Percentiles rank a stretch among this genome's conserved stretches.
phyloP scores from a whole-genome alignment of 1,140 invertebrate genomes.

The Anagrus nilaparvatae region DNA sequence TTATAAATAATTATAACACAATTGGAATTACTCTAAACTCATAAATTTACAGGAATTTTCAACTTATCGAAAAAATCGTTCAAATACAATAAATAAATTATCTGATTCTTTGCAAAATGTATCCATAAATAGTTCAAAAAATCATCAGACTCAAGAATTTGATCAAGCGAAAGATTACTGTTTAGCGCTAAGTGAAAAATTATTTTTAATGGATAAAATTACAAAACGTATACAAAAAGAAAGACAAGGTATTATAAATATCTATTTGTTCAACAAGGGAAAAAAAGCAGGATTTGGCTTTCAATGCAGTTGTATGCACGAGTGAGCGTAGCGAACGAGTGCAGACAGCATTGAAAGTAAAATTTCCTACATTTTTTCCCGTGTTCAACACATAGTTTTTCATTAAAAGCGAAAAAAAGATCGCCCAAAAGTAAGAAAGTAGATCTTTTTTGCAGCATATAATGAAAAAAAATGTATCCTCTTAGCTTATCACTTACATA shows the following conservation, averaged over 20 bases:
- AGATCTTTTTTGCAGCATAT: no score
- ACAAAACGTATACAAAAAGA: conserved; percentile 59
- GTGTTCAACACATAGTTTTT: no score
- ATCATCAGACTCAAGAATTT: conserved; percentile 54
- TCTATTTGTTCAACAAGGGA: no score
- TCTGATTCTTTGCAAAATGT: conserved; percentile 53
- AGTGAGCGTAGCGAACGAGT: no score
- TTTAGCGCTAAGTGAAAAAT: conserved; percentile 51
- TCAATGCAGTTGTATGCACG: no score
- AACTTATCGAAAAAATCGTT: conserved; percentile 51
- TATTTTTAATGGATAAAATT: conserved; percentile 55
- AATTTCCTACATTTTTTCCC: no score
- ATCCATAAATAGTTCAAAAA: conserved; percentile 44
- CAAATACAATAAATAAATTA: conserved; percentile 46
- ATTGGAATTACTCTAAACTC: background rate
- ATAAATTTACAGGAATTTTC: conserved; percentile 50
- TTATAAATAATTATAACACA: conserved; percentile 2
- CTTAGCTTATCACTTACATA: background rate
- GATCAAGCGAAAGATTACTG: conserved; percentile 55
- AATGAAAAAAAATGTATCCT: background rate
- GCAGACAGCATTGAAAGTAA: no score
- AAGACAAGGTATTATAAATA: conserved; percentile 42
- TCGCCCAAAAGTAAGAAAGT: no score
- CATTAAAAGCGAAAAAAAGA: no score
- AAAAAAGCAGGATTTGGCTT: no score